Percentiles rank a stretch among this genome's conserved stretches.
These are phyloP conservation scores for Stegodyphus dumicola DNA, from an alignment of 1,140 invertebrate genomes.

Conservation along the genomic window DNA sequence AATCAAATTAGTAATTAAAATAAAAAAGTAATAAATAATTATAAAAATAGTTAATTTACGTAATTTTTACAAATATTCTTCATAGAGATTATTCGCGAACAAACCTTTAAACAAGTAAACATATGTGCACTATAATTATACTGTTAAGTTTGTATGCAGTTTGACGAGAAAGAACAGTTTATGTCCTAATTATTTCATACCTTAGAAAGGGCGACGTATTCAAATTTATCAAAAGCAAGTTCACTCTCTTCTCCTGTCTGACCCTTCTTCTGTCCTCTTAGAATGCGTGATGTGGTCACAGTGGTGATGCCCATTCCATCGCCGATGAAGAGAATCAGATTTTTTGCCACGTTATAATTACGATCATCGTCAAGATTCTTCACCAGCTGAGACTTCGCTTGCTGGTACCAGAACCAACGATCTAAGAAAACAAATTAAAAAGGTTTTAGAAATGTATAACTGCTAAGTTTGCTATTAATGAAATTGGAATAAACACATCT, in stretches of 20 bases:
- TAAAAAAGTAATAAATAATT: too few species aligned
- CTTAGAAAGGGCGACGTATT: conserved; percentile 84
- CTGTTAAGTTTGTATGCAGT: too few species aligned
- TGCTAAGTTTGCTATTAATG: too few species aligned
- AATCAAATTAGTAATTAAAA: too few species aligned
- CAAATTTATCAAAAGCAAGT: conserved; percentile 85
- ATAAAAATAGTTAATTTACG: too few species aligned
- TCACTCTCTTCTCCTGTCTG: conserved; percentile 75
- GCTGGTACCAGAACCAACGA: conserved; percentile 56
- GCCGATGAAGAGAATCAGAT: conserved; percentile 91
- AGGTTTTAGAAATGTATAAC: too few species aligned
- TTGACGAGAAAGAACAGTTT: too few species aligned
- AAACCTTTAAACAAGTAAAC: too few species aligned
- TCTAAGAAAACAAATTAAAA: conserved; percentile 19
- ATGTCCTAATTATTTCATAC: conserved; percentile 69
- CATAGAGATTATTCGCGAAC: too few species aligned
- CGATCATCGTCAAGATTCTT: conserved; percentile 37
- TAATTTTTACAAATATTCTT: too few species aligned
- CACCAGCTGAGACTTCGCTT: conserved; percentile 36
- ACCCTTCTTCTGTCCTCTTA: conserved; percentile 67
- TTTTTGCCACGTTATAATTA: conserved; percentile 77
- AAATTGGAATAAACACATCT: too few species aligned
- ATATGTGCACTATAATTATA: too few species aligned
- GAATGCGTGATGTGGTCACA: conserved; percentile 82
- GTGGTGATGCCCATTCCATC: conserved; percentile 95